These are phyloP conservation scores for Lordiphosa stackelbergi DNA, from an alignment of 1,140 invertebrate species.

Conservation along the genomic window DNA sequence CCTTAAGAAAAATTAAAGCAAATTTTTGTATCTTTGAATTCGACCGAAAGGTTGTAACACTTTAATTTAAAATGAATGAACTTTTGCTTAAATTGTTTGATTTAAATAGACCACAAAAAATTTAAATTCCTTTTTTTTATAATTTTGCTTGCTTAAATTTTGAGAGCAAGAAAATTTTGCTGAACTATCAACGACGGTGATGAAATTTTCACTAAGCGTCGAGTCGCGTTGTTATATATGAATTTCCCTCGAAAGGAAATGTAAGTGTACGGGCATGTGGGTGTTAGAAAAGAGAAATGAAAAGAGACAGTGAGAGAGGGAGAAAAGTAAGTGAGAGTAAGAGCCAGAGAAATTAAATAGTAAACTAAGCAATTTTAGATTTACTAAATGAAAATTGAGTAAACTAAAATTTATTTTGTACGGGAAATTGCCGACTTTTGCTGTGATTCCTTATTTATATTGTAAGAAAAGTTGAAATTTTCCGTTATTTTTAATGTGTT, in stretches of 20 bases:
- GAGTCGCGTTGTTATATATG: constrained; percentile 48
- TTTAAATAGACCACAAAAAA: constrained; percentile 31
- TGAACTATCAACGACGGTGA: constrained; percentile 74
- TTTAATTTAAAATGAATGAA: constrained; percentile 7
- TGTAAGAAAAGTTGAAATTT: neutral
- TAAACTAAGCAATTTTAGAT: too few relatives aligned
- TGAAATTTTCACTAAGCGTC: constrained; percentile 75
- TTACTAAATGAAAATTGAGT: too few relatives aligned
- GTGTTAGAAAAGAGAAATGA: constrained; percentile 5
- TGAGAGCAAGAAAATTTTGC: constrained; percentile 41
- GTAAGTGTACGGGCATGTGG: constrained; percentile 37
- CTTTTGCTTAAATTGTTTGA: constrained; percentile 13
- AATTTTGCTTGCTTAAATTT: constrained; percentile 40
- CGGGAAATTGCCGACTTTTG: too few relatives aligned
- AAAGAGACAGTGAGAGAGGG: constrained; percentile 5
- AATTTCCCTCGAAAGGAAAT: constrained; percentile 62
- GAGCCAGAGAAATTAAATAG: too few relatives aligned
- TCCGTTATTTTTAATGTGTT: constrained; percentile 35
- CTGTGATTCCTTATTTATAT: too few relatives aligned
- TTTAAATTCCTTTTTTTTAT: constrained; percentile 34
- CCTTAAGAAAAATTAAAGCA: constrained; percentile 15
- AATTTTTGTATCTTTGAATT: constrained; percentile 7
- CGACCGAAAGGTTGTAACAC: neutral
- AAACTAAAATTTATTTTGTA: too few relatives aligned
- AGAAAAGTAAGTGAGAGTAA: constrained; percentile 4